Conservation (phyloP, 2,113 vertebrate genomes). For the Cervus canadensis region DNA sequence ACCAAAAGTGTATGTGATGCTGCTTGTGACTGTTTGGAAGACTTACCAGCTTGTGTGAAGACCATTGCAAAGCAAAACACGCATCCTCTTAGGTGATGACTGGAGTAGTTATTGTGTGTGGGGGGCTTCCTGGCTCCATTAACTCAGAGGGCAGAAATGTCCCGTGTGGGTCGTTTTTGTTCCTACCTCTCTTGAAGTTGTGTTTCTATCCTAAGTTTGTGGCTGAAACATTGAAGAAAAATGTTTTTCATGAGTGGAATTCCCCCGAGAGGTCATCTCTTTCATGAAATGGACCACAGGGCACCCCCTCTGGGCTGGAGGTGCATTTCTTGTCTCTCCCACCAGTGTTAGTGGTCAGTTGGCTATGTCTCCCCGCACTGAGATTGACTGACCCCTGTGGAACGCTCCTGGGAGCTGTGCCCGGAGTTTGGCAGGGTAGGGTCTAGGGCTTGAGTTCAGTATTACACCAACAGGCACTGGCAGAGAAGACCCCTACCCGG, state of each 20-base stretch:
- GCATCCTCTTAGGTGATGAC: neutral
- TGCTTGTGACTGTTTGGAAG: neutral
- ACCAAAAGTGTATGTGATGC: neutral
- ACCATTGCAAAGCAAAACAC: neutral
- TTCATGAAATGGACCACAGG: neutral
- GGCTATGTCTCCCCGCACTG: neutral
- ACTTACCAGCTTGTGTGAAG: neutral
- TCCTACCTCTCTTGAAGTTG: neutral
- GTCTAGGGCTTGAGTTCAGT: neutral
- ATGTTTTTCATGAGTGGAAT: neutral
- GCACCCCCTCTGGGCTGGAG: neutral
- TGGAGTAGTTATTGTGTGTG: neutral
- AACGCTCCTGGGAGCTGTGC: neutral
- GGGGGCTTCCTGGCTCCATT: neutral
- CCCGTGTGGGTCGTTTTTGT: rapidly evolving
- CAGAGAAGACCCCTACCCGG: neutral
- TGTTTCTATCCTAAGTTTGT: neutral
- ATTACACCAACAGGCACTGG: neutral
- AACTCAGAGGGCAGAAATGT: neutral
- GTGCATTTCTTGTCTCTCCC: neutral
- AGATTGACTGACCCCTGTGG: rapidly evolving
- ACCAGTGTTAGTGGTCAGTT: neutral
- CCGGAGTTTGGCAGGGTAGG: neutral
- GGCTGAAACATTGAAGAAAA: neutral
- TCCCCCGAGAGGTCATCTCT: neutral